Conservation (phyloP, 2,888 invertebrate genomes). For the Pseudeuparius sepicola region DNA sequence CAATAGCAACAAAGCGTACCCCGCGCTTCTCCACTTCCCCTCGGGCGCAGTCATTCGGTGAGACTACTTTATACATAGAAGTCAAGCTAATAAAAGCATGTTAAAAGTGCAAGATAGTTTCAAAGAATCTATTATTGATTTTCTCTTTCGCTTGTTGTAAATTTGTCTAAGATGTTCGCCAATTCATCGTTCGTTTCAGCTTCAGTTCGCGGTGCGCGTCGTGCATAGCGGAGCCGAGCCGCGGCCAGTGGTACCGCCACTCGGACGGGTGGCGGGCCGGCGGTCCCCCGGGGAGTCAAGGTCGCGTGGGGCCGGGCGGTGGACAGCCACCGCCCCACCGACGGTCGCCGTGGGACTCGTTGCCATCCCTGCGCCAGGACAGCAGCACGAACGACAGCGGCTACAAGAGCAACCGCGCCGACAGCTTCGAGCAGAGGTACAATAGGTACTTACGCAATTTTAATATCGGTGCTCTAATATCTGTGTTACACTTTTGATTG, state of each 20-base stretch:
- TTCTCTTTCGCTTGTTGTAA: too few species aligned
- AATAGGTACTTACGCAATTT: too few species aligned
- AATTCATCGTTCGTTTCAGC: too few species aligned
- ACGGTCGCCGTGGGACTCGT: constrained; percentile 79
- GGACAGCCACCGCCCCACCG: constrained; percentile 46
- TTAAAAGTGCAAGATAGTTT: too few species aligned
- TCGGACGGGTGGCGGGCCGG: constrained; percentile 81
- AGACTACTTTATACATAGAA: too few species aligned
- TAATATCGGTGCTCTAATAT: too few species aligned
- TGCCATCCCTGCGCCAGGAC: constrained; percentile 76
- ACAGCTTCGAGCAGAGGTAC: constrained; percentile 81
- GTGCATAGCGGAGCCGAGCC: constrained; percentile 81
- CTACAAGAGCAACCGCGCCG: constrained; percentile 75
- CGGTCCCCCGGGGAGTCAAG: constrained; percentile 56
- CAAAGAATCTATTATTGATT: too few species aligned
- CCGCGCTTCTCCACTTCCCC: too few species aligned
- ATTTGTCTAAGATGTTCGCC: too few species aligned
- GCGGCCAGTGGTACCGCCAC: constrained; percentile 84
- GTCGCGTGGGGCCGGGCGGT: constrained; percentile 32
- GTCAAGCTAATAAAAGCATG: too few species aligned
- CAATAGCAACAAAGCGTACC: too few species aligned
- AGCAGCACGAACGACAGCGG: constrained; percentile 81
- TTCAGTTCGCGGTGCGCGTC: constrained; percentile 64
- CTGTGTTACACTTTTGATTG: constrained; percentile 1
- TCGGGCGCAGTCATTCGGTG: too few species aligned